Percentiles rank a stretch among this genome's conserved stretches.
phyloP scores from a whole-genome alignment of 2,113 vertebrate species.

The Crotalus horridus region DNA sequence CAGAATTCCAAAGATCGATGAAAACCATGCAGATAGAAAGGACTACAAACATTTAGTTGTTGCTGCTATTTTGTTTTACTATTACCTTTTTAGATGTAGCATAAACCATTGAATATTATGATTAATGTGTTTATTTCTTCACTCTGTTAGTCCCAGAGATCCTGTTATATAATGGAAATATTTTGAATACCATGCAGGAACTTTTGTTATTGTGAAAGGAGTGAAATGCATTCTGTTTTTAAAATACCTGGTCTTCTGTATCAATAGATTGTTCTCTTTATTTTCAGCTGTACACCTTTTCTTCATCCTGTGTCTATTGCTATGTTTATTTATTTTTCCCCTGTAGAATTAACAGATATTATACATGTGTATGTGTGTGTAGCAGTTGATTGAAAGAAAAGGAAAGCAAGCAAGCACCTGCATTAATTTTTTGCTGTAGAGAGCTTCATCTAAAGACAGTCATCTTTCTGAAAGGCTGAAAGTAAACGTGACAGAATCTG shows the following conservation, averaged over 20 bases:
- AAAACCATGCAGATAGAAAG: not conserved
- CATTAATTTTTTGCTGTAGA: not conserved
- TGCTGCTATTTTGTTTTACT: not conserved
- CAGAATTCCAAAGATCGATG: not conserved
- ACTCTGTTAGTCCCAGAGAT: not conserved
- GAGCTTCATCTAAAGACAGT: not conserved
- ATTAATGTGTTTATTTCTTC: not conserved
- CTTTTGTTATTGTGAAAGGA: not conserved
- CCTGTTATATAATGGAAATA: slow-evolving; percentile 15
- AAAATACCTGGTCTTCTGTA: not conserved
- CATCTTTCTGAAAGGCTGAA: slow-evolving; percentile 29
- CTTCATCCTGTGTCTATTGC: not conserved
- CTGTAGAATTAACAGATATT: slow-evolving; percentile 11
- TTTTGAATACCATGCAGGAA: slow-evolving; percentile 19
- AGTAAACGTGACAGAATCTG: slow-evolving; percentile 34
- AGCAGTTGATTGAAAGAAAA: slow-evolving; percentile 10
- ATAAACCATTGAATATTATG: slow-evolving; percentile 8
- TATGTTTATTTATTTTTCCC: not conserved
- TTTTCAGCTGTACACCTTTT: not conserved
- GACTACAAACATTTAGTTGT: not conserved
- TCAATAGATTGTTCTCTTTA: not conserved
- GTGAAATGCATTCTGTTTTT: not conserved
- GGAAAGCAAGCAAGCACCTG: not conserved
- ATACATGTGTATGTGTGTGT: not conserved
- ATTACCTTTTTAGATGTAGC: slow-evolving; percentile 38